Evolutionary conservation across 2,888 invertebrate genomes (phyloP), one percentile per base, ranked within the genome.

Genomic region (Dasysyrphus tricinctus): DNA sequence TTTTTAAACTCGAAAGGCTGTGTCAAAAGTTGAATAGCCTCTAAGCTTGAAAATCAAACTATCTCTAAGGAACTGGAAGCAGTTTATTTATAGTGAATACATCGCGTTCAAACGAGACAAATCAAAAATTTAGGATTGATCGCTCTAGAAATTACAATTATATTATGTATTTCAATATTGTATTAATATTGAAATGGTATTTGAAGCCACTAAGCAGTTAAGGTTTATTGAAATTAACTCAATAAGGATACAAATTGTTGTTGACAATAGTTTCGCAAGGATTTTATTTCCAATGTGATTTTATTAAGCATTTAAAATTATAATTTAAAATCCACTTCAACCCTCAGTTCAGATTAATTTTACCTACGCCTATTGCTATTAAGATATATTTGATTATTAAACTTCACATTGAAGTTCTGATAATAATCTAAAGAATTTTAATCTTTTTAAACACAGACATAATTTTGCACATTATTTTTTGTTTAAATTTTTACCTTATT

Each of bases 401-500:
- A 29, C 59, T 44, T 44, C 14, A 37, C 24, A 59, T 37, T 59
- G 19, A 59, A 29, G n/a, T 42, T 29, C 8, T 56, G n/a, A 56
- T 16, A 57, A 16, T 34, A 57, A 56, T 44, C 34, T 51, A 49
- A 34, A 34, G 34, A 37, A 39, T 34, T 49, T 65, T 5, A 11
- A 56, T 51, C 24, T 59, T 29, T 75, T 69, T 29, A 75, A 79
- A 54, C 49, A 56, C 34, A 72, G 32, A 65, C 70, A 76, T 63
- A 49, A 54, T 57, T 83, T 79, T 63, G 59, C 76, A 75, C 32
- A 67, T 61, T 34, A 44, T 70, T 51, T 75, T 70, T 82, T 69
- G 44, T 42, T 73, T 70, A 44, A 73, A 57, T 90, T 91, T 92
- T 92, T 92, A 92, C 92, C 92, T 92, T 92, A 90, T 91, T 90